Conservation (phyloP, 2,113 vertebrate species). For the Sorex fumeus region DNA sequence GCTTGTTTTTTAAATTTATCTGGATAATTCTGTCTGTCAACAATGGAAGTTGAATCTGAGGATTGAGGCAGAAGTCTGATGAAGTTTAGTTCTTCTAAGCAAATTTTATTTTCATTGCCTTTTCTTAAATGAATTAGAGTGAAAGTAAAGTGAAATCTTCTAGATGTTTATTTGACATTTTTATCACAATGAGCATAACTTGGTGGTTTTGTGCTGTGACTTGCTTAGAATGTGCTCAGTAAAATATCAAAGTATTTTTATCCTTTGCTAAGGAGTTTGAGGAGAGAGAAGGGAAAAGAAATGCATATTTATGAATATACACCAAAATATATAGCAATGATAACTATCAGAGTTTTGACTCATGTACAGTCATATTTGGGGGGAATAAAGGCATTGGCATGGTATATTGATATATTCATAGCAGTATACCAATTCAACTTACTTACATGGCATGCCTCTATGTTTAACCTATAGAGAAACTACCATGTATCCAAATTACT, state of each 20-base stretch:
- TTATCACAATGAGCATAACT: slow-evolving; percentile 63
- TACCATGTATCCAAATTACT: background rate
- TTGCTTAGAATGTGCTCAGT: slow-evolving; percentile 28
- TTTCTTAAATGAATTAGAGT: slow-evolving; percentile 53
- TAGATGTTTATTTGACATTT: slow-evolving; percentile 56
- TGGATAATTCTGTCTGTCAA: slow-evolving; percentile 41
- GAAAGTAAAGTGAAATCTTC: slow-evolving; percentile 58
- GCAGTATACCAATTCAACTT: background rate
- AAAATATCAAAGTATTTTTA: slow-evolving; percentile 22
- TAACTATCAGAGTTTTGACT: background rate
- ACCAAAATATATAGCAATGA: background rate
- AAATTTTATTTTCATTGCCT: slow-evolving; percentile 68
- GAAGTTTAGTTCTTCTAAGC: slow-evolving; percentile 38
- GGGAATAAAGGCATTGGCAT: background rate
- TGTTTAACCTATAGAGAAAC: background rate
- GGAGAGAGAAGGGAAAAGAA: background rate
- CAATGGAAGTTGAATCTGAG: slow-evolving; percentile 40
- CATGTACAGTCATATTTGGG: background rate
- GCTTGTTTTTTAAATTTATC: slow-evolving; percentile 43
- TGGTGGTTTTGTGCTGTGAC: slow-evolving; percentile 31
- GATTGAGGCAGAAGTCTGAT: slow-evolving; percentile 25
- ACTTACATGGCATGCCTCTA: background rate
- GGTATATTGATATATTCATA: background rate
- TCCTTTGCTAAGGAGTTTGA: slow-evolving; percentile 11
- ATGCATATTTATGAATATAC: background rate